These are phyloP conservation scores for Geococcyx californianus DNA, from an alignment of 2,113 vertebrate genomes.

Conservation along the genomic window DNA sequence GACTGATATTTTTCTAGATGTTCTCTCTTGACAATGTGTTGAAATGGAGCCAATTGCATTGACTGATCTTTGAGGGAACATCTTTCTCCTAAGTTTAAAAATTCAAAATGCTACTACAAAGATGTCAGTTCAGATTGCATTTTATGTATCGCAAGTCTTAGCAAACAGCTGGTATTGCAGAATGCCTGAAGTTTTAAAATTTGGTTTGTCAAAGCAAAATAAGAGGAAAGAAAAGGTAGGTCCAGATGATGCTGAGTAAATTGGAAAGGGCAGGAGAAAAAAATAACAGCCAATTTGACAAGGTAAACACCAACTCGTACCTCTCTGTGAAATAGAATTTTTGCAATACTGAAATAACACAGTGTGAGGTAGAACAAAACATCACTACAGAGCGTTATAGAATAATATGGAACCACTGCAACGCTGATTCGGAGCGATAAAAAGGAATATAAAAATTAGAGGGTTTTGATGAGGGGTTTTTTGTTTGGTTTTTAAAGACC, in stretches of 20 bases:
- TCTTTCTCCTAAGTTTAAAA: not conserved
- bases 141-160: not conserved
- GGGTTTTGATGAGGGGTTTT: fast-evolving
- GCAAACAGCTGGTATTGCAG: not conserved
- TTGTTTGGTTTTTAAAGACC: not conserved
- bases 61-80: not conserved
- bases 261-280: not conserved
- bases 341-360: not conserved
- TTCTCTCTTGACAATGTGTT: not conserved
- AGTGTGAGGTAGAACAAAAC: not conserved
- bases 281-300: not conserved
- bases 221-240: not conserved
- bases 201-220: not conserved
- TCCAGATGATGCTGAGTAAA: not conserved
- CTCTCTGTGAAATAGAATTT: not conserved
- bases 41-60: not conserved
- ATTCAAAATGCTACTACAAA: not conserved
- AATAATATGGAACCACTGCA: not conserved
- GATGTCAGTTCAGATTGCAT: not conserved
- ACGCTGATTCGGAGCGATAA: not conserved
- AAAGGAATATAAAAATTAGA: not conserved
- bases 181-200: not conserved
- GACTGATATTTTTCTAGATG: not conserved
- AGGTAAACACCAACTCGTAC: not conserved
- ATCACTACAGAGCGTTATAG: not conserved